Percentiles rank a stretch among this genome's conserved stretches.
These are phyloP conservation scores for Aphelocoma coerulescens DNA, from an alignment of 2,113 vertebrate species.

Conservation along the genomic window DNA sequence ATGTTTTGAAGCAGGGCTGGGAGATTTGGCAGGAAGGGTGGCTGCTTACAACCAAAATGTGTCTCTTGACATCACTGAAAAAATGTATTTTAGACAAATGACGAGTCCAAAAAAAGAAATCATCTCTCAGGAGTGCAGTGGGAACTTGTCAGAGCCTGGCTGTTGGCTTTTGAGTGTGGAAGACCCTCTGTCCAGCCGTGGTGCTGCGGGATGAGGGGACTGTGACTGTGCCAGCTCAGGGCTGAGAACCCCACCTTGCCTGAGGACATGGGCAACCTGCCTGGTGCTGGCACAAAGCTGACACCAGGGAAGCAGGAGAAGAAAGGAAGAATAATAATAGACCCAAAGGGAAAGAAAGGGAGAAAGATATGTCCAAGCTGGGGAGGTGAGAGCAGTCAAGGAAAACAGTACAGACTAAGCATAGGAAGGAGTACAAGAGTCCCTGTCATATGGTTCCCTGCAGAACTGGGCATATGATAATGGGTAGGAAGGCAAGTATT, in stretches of 20 bases:
- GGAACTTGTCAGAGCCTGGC: neutral
- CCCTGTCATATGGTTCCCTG: neutral
- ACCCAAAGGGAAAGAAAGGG: neutral
- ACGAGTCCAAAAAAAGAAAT: neutral
- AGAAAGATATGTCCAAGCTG: neutral
- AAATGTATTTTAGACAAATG: neutral
- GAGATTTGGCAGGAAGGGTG: neutral
- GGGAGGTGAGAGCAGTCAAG: neutral
- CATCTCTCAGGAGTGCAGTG: neutral
- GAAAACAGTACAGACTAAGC: neutral
- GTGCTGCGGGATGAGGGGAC: rapidly evolving
- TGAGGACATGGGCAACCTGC: neutral
- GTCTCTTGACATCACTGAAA: neutral
- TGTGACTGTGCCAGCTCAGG: rapidly evolving
- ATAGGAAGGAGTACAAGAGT: neutral
- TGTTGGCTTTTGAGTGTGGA: rapidly evolving
- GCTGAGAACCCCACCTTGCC: neutral
- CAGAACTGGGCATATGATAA: neutral
- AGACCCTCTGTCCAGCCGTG: neutral
- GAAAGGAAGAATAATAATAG: neutral
- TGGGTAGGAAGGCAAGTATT: neutral
- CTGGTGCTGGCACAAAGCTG: neutral
- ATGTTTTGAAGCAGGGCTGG: neutral
- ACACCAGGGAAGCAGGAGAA: neutral
- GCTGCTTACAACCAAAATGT: neutral